These are phyloP conservation scores for Phymorhynchus buccinoides DNA, from an alignment of 1,140 invertebrate genomes.

Conservation along the genomic window DNA sequence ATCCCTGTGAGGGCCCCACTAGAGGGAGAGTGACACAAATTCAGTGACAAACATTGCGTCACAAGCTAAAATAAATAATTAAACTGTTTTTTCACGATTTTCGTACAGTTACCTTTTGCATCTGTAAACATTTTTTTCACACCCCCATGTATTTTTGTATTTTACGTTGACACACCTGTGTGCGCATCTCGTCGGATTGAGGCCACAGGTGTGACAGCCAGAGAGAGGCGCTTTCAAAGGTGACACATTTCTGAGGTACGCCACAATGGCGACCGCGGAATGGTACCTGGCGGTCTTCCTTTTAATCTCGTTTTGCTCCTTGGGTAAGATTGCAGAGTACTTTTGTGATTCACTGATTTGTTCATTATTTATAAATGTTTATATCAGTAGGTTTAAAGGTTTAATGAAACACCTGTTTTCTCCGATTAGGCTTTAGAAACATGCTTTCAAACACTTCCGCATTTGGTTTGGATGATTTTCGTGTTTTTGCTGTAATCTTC, in stretches of 20 bases:
- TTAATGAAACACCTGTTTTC: too few relatives aligned
- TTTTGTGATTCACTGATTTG: too few relatives aligned
- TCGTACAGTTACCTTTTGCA: too few relatives aligned
- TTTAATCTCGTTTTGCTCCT: constrained; percentile 7
- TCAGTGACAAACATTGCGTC: not conserved
- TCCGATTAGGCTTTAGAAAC: too few relatives aligned
- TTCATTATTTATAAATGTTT: too few relatives aligned
- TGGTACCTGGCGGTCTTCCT: constrained; percentile 7
- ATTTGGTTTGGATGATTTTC: too few relatives aligned
- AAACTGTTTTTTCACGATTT: not conserved
- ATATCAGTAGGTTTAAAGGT: too few relatives aligned
- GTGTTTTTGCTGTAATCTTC: too few relatives aligned
- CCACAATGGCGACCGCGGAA: constrained; percentile 33
- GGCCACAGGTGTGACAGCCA: constrained; percentile 36
- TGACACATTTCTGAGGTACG: constrained; percentile 34
- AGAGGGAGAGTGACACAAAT: not conserved
- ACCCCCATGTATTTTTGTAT: not conserved
- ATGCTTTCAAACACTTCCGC: too few relatives aligned
- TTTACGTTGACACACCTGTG: constrained; percentile 17
- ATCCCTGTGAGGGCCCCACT: not conserved
- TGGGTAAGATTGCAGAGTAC: not conserved
- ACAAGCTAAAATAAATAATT: not conserved
- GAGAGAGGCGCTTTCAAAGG: constrained; percentile 36
- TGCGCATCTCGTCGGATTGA: not conserved
- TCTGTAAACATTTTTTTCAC: not conserved